Conservation (phyloP, 2,113 vertebrate species). For the Gallinago paraguaiae region DNA sequence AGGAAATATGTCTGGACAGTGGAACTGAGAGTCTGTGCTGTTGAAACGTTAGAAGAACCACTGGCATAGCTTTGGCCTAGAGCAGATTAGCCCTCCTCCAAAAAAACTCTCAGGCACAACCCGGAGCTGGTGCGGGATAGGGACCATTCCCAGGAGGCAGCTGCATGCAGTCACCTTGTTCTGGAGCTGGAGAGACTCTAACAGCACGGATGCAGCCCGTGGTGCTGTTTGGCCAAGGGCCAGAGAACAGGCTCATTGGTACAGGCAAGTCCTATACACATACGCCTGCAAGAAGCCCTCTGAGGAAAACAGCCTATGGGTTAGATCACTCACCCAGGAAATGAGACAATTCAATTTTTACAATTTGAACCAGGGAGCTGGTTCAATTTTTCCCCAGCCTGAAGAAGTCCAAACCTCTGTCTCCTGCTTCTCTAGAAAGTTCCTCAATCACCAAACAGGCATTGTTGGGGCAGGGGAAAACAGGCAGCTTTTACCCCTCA, state of each 20-base stretch:
- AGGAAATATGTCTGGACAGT: neutral
- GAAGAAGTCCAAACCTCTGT: neutral
- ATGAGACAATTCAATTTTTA: neutral
- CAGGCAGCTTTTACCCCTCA: neutral
- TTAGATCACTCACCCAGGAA: neutral
- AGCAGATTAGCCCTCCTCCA: neutral
- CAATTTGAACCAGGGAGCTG: neutral
- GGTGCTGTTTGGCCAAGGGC: neutral
- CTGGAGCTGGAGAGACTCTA: neutral
- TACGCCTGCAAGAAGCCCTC: neutral
- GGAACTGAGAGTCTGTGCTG: neutral
- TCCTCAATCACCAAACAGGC: neutral
- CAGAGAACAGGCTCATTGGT: neutral
- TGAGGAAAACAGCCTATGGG: neutral
- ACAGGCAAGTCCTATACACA: neutral
- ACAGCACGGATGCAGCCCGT: neutral
- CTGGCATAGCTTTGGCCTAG: neutral
- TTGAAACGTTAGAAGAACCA: neutral
- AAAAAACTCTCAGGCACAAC: neutral
- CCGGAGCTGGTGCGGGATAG: fast-evolving
- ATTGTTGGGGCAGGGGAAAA: neutral
- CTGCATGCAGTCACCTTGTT: neutral
- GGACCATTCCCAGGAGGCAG: neutral
- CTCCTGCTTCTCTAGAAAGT: neutral
- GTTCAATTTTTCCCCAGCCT: neutral